phyloP scores from a whole-genome alignment of 1,140 invertebrate species.

The Idris sp. region DNA sequence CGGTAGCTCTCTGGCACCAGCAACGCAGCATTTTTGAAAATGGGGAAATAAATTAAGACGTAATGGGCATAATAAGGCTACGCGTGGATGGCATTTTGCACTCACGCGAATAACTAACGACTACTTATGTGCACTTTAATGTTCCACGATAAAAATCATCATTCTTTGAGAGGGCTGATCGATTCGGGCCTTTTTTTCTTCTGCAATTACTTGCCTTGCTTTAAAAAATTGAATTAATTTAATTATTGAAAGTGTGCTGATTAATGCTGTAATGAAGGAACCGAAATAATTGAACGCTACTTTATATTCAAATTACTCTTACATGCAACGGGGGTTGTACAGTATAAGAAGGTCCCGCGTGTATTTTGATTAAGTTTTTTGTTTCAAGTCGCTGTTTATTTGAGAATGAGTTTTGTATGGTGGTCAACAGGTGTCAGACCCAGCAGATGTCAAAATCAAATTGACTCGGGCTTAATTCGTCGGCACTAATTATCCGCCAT shows the following conservation, averaged over 20 bases:
- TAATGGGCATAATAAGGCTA: conserved; percentile 60
- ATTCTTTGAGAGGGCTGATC: conserved; percentile 16
- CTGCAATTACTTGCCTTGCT: conserved; percentile 12
- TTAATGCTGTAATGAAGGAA: conserved; percentile 14
- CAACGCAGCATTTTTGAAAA: conserved; percentile 52
- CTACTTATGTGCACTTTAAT: conserved; percentile 47
- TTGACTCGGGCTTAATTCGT: conserved; percentile 51
- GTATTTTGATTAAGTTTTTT: conserved; percentile 38
- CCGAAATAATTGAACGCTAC: conserved; percentile 13
- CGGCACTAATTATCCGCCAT: conserved; percentile 45
- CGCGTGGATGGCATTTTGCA: conserved; percentile 55
- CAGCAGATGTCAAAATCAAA: conserved; percentile 58
- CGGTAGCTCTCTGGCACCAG: conserved; percentile 16
- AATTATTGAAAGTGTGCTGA: conserved; percentile 38
- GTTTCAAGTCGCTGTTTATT: conserved; percentile 14
- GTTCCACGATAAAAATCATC: conserved; percentile 53
- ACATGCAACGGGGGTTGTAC: not conserved
- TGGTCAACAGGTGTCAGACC: conserved; percentile 39
- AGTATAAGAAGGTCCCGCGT: not conserved
- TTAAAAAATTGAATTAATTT: conserved; percentile 41
- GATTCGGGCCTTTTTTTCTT: conserved; percentile 17
- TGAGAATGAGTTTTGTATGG: conserved; percentile 9
- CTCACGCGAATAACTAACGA: conserved; percentile 57
- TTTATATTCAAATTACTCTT: conserved; percentile 47
- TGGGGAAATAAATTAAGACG: conserved; percentile 60